Percentiles rank a stretch among this genome's conserved stretches.
These are phyloP conservation scores for Pollenia griseotomentosa DNA, from an alignment of 2,888 invertebrate genomes.

Conservation along the genomic window DNA sequence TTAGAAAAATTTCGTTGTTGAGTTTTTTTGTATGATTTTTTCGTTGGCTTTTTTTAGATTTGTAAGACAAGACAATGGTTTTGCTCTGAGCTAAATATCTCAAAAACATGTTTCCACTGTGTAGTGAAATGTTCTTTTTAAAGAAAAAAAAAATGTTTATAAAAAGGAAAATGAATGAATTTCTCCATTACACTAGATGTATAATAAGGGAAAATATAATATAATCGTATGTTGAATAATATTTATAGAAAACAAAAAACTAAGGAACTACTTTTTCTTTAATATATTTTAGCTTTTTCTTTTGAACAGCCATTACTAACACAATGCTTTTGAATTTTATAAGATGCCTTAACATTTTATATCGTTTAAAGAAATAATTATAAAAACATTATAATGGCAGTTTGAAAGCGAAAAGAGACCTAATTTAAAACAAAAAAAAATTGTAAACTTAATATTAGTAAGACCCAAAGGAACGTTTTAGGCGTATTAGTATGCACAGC, in stretches of 20 bases:
- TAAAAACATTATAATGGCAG: neutral
- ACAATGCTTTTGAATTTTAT: slow-evolving; percentile 10
- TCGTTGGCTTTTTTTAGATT: slow-evolving; percentile 18
- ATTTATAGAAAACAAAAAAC: slow-evolving; percentile 15
- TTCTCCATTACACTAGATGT: neutral
- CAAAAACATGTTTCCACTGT: slow-evolving; percentile 46
- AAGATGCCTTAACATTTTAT: slow-evolving; percentile 1
- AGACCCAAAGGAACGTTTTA: too few species aligned
- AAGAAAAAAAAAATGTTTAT: slow-evolving; percentile 13
- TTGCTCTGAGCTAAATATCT: slow-evolving; percentile 57
- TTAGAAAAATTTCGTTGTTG: slow-evolving; percentile 41
- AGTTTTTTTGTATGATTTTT: slow-evolving; percentile 13
- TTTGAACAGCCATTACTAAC: slow-evolving; percentile 9
- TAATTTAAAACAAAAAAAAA: neutral
- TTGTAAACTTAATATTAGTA: too few species aligned
- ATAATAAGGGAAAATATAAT: slow-evolving; percentile 20
- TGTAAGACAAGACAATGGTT: slow-evolving; percentile 60
- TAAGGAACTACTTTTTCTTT: slow-evolving; percentile 32
- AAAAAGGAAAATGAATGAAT: neutral
- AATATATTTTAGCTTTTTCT: slow-evolving; percentile 9
- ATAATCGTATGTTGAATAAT: neutral
- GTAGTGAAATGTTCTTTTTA: slow-evolving; percentile 40
- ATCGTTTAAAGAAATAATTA: neutral
- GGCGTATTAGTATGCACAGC: too few species aligned
- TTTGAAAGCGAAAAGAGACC: neutral